These are phyloP conservation scores for Ciconia boyciana DNA, from an alignment of 2,113 vertebrate species.

Conservation along the genomic window DNA sequence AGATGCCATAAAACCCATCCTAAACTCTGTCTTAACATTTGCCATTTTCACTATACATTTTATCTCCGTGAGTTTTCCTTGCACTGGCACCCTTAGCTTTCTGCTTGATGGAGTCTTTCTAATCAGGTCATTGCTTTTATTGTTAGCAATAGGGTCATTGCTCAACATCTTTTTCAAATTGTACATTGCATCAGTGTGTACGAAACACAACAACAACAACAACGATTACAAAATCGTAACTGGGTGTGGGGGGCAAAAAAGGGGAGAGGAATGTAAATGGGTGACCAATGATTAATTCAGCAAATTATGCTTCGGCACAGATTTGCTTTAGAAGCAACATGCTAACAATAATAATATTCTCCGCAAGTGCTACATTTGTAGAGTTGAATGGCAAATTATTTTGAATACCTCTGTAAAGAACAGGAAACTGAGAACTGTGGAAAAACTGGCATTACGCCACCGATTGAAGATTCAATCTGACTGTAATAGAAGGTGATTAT, in stretches of 20 bases:
- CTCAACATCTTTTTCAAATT: slow-evolving; percentile 39
- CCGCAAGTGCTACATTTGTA: slow-evolving; percentile 64
- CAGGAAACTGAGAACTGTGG: slow-evolving; percentile 74
- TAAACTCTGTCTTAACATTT: neutral
- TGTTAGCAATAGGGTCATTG: slow-evolving; percentile 58
- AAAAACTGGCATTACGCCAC: slow-evolving; percentile 72
- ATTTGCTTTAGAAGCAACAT: slow-evolving; percentile 57
- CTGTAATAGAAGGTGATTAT: slow-evolving; percentile 80
- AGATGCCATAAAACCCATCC: neutral
- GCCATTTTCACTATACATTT: neutral
- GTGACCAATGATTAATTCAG: slow-evolving; percentile 26
- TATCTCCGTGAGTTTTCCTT: neutral
- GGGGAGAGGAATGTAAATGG: neutral
- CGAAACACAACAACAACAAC: slow-evolving; percentile 15
- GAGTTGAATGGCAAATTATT: slow-evolving; percentile 74
- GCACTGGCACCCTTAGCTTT: slow-evolving; percentile 28
- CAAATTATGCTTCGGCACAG: neutral
- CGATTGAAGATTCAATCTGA: slow-evolving; percentile 75
- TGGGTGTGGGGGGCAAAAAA: neutral
- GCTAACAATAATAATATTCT: slow-evolving; percentile 72
- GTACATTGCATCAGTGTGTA: slow-evolving; percentile 29
- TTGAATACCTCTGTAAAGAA: slow-evolving; percentile 76
- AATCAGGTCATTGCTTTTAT: slow-evolving; percentile 63
- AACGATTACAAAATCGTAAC: slow-evolving; percentile 4
- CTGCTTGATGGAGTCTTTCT: slow-evolving; percentile 46